A percentile compares a stretch with the other conserved stretches of the same genome.
Evolutionary conservation across 2,888 invertebrate species (phyloP).

Genomic region (Napeogenes inachia): DNA sequence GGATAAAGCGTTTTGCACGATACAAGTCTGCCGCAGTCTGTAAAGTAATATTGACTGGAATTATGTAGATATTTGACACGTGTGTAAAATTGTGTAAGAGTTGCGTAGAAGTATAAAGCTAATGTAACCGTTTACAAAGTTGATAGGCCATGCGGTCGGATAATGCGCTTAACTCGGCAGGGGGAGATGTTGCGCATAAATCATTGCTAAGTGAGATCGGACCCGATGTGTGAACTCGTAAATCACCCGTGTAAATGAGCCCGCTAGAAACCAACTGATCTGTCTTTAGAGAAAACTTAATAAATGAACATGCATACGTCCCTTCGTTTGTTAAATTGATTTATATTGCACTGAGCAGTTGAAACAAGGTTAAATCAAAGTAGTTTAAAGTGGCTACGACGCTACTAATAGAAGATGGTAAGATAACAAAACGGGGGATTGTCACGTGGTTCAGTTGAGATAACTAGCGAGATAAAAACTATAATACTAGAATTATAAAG

Average conservation of each 20-base stretch:
- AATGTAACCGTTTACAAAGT: slow-evolving; percentile 57
- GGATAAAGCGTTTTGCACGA: slow-evolving; percentile 27
- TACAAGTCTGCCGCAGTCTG: slow-evolving; percentile 3
- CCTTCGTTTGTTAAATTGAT: slow-evolving; percentile 19
- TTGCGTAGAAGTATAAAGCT: slow-evolving; percentile 28
- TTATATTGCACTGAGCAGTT: slow-evolving; percentile 9
- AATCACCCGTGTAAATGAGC: slow-evolving; percentile 73
- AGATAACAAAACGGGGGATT: too few relatives aligned
- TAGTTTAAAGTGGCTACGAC: too few relatives aligned
- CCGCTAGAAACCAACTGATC: slow-evolving; percentile 52
- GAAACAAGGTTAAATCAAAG: neutral
- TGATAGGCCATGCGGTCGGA: slow-evolving; percentile 67
- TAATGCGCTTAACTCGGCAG: slow-evolving; percentile 70
- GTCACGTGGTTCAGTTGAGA: too few relatives aligned
- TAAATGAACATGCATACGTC: slow-evolving; percentile 19
- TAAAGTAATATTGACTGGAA: slow-evolving; percentile 18
- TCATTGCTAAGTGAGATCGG: slow-evolving; percentile 75
- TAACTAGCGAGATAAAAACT: too few relatives aligned
- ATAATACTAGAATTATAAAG: too few relatives aligned
- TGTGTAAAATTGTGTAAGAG: slow-evolving; percentile 2
- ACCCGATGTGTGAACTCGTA: slow-evolving; percentile 73
- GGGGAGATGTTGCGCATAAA: slow-evolving; percentile 71
- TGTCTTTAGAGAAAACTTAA: slow-evolving; percentile 46
- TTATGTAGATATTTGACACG: slow-evolving; percentile 7
- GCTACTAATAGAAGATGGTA: too few relatives aligned